These are phyloP conservation scores for Drosophila saltans DNA, from an alignment of 1,140 invertebrate genomes.

Conservation along the genomic window DNA sequence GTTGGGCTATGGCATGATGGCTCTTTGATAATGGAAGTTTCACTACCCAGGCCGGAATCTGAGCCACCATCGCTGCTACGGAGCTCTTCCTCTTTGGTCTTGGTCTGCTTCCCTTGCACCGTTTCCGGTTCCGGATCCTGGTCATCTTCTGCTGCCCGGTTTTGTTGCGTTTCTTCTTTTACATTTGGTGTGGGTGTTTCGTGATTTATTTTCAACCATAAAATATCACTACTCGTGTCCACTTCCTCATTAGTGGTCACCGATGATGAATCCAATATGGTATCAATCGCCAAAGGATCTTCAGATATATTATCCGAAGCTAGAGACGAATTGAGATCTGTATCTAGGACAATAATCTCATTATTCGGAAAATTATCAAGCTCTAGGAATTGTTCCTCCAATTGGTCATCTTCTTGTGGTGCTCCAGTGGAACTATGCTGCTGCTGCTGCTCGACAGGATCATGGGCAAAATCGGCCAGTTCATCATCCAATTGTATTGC, in stretches of 20 bases:
- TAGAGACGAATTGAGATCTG: slow-evolving; percentile 66
- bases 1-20: slow-evolving; percentile 8
- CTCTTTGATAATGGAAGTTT: slow-evolving; percentile 81
- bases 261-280: slow-evolving; percentile 48
- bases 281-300: slow-evolving; percentile 76
- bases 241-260: slow-evolving; percentile 57
- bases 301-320: slow-evolving; percentile 68
- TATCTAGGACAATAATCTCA: slow-evolving; percentile 76
- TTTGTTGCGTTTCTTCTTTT: background rate
- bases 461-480: slow-evolving; percentile 45
- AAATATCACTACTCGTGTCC: slow-evolving; percentile 57
- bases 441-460: slow-evolving; percentile 19
- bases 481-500: slow-evolving; percentile 53
- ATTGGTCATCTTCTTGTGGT: slow-evolving; percentile 43
- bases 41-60: slow-evolving; percentile 90
- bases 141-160: background rate
- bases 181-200: background rate
- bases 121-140: background rate
- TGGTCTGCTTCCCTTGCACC: slow-evolving; percentile 21
- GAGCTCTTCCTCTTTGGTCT: slow-evolving; percentile 84
- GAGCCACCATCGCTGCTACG: slow-evolving; percentile 90
- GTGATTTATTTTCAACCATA: slow-evolving; percentile 58
- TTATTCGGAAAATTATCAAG: slow-evolving; percentile 62
- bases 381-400: slow-evolving; percentile 61
- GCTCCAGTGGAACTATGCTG: slow-evolving; percentile 13